These are phyloP conservation scores for Thyatira batis DNA, from an alignment of 2,888 invertebrate species.

Conservation along the genomic window DNA sequence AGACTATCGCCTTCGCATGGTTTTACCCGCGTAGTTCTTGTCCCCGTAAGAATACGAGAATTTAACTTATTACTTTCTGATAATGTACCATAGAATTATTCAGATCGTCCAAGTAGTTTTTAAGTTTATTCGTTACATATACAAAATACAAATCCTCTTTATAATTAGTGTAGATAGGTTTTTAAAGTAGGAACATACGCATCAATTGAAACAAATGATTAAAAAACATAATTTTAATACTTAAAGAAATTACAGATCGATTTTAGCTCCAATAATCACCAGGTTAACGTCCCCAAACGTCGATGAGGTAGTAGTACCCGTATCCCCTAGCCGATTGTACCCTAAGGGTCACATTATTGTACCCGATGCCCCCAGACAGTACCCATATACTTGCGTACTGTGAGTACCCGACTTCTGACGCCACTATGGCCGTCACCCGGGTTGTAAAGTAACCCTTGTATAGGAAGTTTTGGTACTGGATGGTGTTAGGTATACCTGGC, in stretches of 20 bases:
- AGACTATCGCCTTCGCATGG: too few species aligned
- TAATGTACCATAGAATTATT: too few species aligned
- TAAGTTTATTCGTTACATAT: too few species aligned
- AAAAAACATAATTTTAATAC: background rate
- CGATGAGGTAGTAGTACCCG: conserved; percentile 60
- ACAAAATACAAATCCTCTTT: too few species aligned
- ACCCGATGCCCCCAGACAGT: conserved; percentile 44
- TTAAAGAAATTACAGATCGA: background rate
- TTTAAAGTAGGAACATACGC: too few species aligned
- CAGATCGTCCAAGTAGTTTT: too few species aligned
- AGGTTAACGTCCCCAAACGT: conserved; percentile 59
- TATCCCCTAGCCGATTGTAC: conserved; percentile 52
- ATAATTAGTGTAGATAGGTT: too few species aligned
- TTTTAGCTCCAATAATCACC: background rate
- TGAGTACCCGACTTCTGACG: conserved; percentile 51
- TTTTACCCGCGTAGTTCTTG: too few species aligned
- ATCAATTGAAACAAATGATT: too few species aligned
- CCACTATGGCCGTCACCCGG: conserved; percentile 50
- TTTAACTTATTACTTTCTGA: too few species aligned
- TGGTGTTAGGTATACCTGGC: conserved; percentile 36
- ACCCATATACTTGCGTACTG: conserved; percentile 54
- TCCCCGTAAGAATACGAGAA: too few species aligned
- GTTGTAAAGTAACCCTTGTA: conserved; percentile 53
- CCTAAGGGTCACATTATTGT: conserved; percentile 51
- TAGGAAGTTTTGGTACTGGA: conserved; percentile 58